phyloP scores from a whole-genome alignment of 2,888 invertebrate genomes.

The Diaperis boleti region DNA sequence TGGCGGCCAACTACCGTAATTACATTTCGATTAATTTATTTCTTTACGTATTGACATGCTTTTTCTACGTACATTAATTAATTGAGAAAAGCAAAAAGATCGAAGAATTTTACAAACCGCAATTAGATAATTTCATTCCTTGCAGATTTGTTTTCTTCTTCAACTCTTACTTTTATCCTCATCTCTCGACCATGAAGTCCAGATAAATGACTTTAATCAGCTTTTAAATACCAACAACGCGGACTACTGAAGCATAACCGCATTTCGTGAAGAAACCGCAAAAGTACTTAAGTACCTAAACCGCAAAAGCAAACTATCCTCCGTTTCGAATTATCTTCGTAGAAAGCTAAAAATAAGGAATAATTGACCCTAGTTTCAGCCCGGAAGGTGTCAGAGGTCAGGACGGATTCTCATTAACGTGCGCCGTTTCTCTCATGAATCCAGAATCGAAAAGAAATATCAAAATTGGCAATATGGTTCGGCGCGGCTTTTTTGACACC shows the following conservation, averaged over 20 bases:
- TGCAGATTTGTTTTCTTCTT: background rate
- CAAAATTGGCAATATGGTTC: conserved; percentile 11
- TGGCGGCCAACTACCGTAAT: too few species aligned
- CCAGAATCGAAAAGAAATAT: conserved; percentile 5
- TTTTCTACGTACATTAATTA: too few species aligned
- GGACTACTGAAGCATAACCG: background rate
- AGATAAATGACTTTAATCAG: background rate
- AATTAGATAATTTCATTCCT: background rate
- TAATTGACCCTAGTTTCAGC: background rate
- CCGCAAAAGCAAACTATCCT: conserved; percentile 3
- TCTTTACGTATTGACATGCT: too few species aligned
- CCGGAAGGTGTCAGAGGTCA: conserved; percentile 1
- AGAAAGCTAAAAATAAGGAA: conserved; percentile 1
- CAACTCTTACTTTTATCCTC: conserved; percentile 4
- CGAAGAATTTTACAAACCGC: too few species aligned
- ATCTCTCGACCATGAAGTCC: background rate
- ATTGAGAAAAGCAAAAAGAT: too few species aligned
- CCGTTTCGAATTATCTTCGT: background rate
- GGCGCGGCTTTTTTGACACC: conserved; percentile 25
- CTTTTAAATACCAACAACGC: background rate
- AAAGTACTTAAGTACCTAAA: background rate
- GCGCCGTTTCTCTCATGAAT: background rate
- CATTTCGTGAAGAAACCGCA: background rate
- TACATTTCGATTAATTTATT: too few species aligned
- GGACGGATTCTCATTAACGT: background rate